Base-by-base conservation (phyloP, 2,113 vertebrate species). In the Heterocephalus glaber region DNA sequence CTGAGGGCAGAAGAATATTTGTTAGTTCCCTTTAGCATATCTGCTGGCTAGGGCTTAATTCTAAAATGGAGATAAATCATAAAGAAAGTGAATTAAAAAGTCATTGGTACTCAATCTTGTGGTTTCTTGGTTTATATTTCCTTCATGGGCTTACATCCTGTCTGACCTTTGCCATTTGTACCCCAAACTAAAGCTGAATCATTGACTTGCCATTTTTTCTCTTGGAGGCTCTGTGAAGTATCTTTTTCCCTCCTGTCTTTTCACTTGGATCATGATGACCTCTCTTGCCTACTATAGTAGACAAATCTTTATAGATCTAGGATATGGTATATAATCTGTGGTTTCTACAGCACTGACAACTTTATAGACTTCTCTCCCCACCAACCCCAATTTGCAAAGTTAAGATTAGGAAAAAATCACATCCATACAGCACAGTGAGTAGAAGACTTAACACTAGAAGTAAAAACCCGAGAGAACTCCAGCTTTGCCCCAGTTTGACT, bases 401-500 rank as follows among this genome's bases (percentile, higher is more conserved):
- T 92, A 70, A 94, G 81, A 52, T 33, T 80, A 61, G 83, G 30
- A 30, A 80, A 65, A 96, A 82, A 95, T 72, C 61, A 92, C 44
- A 52, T 28, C 72, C 56, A 79, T 94, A 76, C 5, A 74, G 30
- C 16, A 76, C 28, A 90, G 24, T n/a, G 44, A 90, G 26, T 86
- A 58, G 20, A 94, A 86, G 76, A 81, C 24, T 41, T 60, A 35
- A 41, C 17, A 35, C 2, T 41, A 58, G 54, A 92, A 65, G 10
- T 86, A 44, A 70, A 14, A 90, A 95, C 70, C 3, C 0, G 5
- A 16, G 38, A 60, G 19, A 56, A 58, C 30, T 63, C 17, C 41
- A 90, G 70, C 19, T 70, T n/a, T 70, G 20, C 17, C 72, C 20
- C 19, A 63, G 1, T 89, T 68, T 89, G 41, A 52, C 44, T 85